These are phyloP conservation scores for Perdita meconis DNA, from an alignment of 2,888 invertebrate genomes.

Conservation along the genomic window DNA sequence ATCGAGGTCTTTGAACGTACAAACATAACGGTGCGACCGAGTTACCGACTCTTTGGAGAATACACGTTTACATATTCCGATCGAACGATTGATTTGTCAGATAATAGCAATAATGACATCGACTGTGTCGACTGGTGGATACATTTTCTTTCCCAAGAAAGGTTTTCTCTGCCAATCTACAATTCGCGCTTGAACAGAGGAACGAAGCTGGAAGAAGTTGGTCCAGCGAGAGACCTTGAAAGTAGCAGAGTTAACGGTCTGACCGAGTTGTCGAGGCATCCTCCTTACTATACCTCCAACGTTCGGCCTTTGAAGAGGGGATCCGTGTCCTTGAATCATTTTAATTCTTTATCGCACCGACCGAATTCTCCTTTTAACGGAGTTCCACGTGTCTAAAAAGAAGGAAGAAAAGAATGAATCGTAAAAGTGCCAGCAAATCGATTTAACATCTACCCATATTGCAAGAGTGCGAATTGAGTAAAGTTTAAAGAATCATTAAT, in stretches of 20 bases:
- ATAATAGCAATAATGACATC: neutral
- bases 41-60: conserved; percentile 71
- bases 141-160: neutral
- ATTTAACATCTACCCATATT: neutral
- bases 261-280: conserved; percentile 76
- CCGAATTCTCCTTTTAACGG: conserved; percentile 52
- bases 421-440: neutral
- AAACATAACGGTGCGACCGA: conserved; percentile 78
- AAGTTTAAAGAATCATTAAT: neutral
- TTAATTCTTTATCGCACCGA: conserved; percentile 48
- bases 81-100: conserved; percentile 4
- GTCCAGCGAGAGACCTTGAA: conserved; percentile 58
- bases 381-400: conserved; percentile 27
- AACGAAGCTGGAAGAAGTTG: conserved; percentile 33
- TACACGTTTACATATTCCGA: conserved; percentile 15
- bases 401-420: too few relatives aligned
- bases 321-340: conserved; percentile 73
- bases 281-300: conserved; percentile 39
- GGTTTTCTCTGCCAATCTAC: neutral
- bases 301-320: conserved; percentile 70
- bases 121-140: neutral
- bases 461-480: conserved; percentile 7
- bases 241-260: conserved; percentile 76
- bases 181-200: conserved; percentile 6
- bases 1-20: conserved; percentile 78